A percentile compares a stretch with the other conserved stretches of the same genome.
phyloP scores from a whole-genome alignment of 2,113 vertebrate genomes.

The Chloropsis hardwickii region DNA sequence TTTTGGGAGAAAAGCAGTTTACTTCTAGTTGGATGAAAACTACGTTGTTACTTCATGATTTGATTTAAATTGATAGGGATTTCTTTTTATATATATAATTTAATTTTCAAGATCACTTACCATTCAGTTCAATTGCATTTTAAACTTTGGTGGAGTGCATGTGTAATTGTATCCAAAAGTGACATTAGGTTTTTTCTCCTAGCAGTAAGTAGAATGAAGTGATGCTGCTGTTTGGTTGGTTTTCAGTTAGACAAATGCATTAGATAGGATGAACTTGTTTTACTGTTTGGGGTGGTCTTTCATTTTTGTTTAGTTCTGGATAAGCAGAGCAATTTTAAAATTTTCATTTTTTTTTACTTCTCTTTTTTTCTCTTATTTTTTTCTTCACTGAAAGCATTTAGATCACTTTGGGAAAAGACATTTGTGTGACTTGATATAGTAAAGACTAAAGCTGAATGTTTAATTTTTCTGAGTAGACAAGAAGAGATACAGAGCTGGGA shows the following conservation, averaged over 20 bases:
- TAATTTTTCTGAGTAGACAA: not conserved
- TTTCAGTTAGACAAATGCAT: slow-evolving; percentile 20
- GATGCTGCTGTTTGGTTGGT: slow-evolving; percentile 15
- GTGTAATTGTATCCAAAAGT: not conserved
- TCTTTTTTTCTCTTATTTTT: not conserved
- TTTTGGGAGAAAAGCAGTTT: not conserved
- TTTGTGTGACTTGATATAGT: not conserved
- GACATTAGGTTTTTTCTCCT: slow-evolving; percentile 1
- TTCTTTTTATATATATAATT: not conserved
- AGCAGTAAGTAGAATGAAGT: not conserved
- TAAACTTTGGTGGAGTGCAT: not conserved
- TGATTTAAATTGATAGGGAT: not conserved
- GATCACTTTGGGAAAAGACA: slow-evolving; percentile 21
- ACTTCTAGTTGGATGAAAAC: not conserved
- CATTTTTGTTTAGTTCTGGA: slow-evolving; percentile 50
- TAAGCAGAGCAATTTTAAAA: not conserved
- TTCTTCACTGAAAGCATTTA: not conserved
- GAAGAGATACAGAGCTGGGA: not conserved
- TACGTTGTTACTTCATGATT: not conserved
- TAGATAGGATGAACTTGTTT: slow-evolving; percentile 29
- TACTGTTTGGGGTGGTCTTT: slow-evolving; percentile 52
- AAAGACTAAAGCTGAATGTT: not conserved
- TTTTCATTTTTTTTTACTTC: not conserved
- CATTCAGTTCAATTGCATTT: slow-evolving; percentile 1
- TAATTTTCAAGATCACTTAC: not conserved